phyloP scores from a whole-genome alignment of 2,113 vertebrate species.

The Hassar affinis region DNA sequence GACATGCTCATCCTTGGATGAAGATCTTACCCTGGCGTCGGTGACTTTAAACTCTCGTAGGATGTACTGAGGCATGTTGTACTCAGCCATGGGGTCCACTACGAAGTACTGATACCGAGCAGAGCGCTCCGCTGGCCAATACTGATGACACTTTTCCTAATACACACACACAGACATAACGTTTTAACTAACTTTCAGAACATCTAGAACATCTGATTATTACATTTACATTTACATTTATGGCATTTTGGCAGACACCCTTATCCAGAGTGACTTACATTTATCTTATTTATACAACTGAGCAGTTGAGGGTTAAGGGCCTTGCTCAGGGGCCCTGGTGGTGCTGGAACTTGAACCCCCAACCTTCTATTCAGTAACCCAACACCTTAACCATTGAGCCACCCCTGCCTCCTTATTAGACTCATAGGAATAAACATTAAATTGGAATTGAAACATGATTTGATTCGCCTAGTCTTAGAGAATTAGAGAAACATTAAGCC shows the following conservation, averaged over 20 bases:
- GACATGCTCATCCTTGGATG: background rate
- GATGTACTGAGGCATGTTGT: conserved; percentile 99
- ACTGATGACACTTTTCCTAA: conserved; percentile 99
- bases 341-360: too few relatives aligned
- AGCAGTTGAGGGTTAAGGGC: too few relatives aligned
- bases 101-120: conserved; percentile 99
- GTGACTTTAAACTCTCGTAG: conserved; percentile 99
- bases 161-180: background rate
- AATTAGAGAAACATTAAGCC: background rate
- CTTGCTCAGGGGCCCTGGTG: too few relatives aligned
- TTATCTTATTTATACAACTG: too few relatives aligned
- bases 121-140: conserved; percentile 97
- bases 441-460: background rate
- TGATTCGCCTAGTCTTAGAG: background rate
- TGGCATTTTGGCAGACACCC: too few relatives aligned
- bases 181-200: background rate
- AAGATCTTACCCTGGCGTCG: conserved; percentile 90
- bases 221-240: too few relatives aligned
- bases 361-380: too few relatives aligned
- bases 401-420: too few relatives aligned
- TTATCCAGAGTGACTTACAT: too few relatives aligned
- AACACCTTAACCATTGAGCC: too few relatives aligned
- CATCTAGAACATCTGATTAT: background rate
- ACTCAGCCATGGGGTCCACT: conserved; percentile 98
- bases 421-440: background rate